Evolutionary conservation across 1,140 invertebrate species (phyloP), one percentile per base, ranked within the genome.

Genomic region (Brachionus rotundiformis): DNA sequence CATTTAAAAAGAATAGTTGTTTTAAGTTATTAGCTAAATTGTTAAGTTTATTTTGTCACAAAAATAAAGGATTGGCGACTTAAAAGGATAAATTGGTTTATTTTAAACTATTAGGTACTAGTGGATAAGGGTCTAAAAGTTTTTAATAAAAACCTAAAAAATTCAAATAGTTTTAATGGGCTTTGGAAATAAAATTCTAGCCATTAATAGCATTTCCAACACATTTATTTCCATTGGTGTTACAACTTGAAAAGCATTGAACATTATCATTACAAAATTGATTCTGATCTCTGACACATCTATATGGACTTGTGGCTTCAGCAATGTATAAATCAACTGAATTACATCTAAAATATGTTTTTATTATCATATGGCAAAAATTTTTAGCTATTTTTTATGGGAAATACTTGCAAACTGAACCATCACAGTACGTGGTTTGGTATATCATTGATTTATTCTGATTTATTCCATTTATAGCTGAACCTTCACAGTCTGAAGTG

Each of bases 121-220:
- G n/a, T n/a, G n/a, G n/a, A n/a, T n/a, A n/a, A n/a, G n/a, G n/a
- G n/a, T n/a, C n/a, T n/a, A 71, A 11, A 41, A 41, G 39, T 41
- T 41, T 41, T 41, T 6, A 41, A 2, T 11, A 13, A 31, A 31
- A n/a, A n/a, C n/a, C n/a, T n/a, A n/a, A n/a, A n/a, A n/a, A n/a
- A n/a, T n/a, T n/a, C n/a, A n/a, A n/a, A n/a, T n/a, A n/a, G n/a
- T n/a, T n/a, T n/a, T n/a, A n/a, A n/a, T n/a, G n/a, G n/a, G n/a
- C n/a, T 29, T 25, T 63, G 86, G n/a, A 36, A 39, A 77, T 68
- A 10, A 80, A 44, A 23, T 81, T 79, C 44, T 36, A 36, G 8
- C 33, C 16, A 11, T 49, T 49, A 1, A n/a, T 23, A 10, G 36
- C 25, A 36, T 23, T 7, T 2, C 23, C 27, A 33, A 65, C n/a